phyloP scores from a whole-genome alignment of 2,797 vertebrate species.

The Benthosema pterotum region DNA sequence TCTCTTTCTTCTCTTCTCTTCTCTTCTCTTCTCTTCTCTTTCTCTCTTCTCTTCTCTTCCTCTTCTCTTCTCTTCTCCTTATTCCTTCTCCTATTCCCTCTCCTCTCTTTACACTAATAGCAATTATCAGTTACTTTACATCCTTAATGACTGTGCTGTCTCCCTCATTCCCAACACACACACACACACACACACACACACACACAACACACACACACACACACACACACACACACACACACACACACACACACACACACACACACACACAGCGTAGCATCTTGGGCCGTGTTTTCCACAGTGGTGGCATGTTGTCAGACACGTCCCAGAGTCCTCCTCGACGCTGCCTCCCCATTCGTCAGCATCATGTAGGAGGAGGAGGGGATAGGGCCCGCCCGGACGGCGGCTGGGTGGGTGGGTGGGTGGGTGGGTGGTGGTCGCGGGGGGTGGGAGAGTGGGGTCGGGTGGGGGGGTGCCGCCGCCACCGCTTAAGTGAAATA shows the following conservation, averaged over 20 bases:
- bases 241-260: not conserved
- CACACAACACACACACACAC: no score
- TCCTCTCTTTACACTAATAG: not conserved
- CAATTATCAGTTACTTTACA: no score
- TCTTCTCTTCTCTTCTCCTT: not conserved
- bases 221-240: no score
- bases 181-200: no score
- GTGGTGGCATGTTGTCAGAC: conserved; percentile 36
- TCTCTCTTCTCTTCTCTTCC: not conserved
- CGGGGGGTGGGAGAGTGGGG: not conserved
- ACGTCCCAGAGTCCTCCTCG: conserved; percentile 66
- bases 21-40: no score
- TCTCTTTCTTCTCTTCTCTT: not conserved
- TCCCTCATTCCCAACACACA: no score
- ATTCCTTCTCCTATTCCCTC: conserved; percentile 7
- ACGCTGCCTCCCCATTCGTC: conserved; percentile 78
- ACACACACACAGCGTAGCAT: not conserved
- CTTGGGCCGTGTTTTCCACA: conserved; percentile 22
- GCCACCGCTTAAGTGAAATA: conserved; percentile 86
- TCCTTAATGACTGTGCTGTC: no score
- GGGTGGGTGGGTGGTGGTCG: conserved; percentile 10
- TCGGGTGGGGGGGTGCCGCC: conserved; percentile 20
- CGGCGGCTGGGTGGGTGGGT: not conserved
- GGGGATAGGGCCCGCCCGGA: not conserved
- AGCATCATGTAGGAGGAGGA: conserved; percentile 74